Conservation (phyloP, 2,888 invertebrate genomes). For the Oscheius sp. region DNA sequence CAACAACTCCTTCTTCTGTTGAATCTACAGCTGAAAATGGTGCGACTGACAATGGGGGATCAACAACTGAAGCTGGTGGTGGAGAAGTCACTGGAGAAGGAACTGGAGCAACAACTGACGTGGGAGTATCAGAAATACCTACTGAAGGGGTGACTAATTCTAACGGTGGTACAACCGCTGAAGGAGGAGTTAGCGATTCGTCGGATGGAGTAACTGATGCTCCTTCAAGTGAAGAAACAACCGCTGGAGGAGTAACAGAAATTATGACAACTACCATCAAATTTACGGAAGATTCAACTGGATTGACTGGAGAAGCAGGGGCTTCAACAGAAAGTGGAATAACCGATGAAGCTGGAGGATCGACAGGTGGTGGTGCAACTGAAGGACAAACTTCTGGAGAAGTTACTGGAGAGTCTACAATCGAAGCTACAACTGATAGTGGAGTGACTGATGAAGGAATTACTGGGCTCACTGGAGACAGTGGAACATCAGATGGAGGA, state of each 20-base stretch:
- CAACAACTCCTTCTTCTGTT: slow-evolving; percentile 7
- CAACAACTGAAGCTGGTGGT: background rate
- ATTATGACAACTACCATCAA: background rate
- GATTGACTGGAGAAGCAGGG: background rate
- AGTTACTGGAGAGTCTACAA: background rate
- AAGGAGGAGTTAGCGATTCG: background rate
- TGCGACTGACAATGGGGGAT: background rate
- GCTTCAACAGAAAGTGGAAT: background rate
- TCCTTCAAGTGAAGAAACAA: background rate
- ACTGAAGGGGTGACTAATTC: slow-evolving; percentile 17
- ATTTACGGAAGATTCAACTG: background rate
- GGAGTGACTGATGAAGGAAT: background rate
- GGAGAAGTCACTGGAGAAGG: background rate
- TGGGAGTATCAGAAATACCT: background rate
- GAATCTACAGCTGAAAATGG: background rate
- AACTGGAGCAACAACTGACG: slow-evolving; percentile 22
- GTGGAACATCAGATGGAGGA: background rate
- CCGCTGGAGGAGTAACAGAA: background rate
- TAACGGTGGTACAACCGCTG: background rate
- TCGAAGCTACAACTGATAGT: background rate
- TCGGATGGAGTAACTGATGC: background rate
- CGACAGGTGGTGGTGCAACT: background rate
- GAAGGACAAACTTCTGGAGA: background rate
- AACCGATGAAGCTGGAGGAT: background rate
- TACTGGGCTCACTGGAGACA: background rate